Base-by-base conservation (phyloP, 2,113 vertebrate genomes). In the Nanorana parkeri region DNA sequence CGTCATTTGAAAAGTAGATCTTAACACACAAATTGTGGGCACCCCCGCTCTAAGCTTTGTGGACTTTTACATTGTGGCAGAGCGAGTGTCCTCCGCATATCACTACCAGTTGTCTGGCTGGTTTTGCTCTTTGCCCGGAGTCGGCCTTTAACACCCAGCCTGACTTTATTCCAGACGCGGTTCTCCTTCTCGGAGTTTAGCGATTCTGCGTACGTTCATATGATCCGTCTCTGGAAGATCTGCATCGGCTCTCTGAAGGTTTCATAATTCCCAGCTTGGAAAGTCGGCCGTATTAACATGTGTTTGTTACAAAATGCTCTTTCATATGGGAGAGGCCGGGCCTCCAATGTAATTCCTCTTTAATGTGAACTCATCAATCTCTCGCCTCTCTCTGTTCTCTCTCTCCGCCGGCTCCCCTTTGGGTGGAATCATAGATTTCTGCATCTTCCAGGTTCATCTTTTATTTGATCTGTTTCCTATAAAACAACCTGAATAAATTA, bases 281-380 rank as follows among this genome's bases (percentile, higher is more conserved):
- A 26, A 4, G 28, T 32, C 29, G 17, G 65, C 6, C 29, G 26
- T 36, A 67, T 67, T 67, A 29, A 67, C 65, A 67, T 67, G 65
- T 32, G 28, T 67, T 32, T 67, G 65, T 67, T 67, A 32, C 65
- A n/a, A 32, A 36, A 67, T 36, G 29, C 65, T 41, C 65, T 67
- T 67, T 67, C 65, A 67, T 67, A 36, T n/a, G 19, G 19, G 26
- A 11, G 23, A 63, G 13, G 17, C 19, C 26, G 17, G 7, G 65
- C 26, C 1, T 5, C 19, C 28, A 10, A 24, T 36, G 24, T 67
- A 67, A 67, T 67, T 36, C 26, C 65, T 32, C 65, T 67, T 67
- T 67, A 67, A 67, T 67, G 28, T 67, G 29, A 5, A 4, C 15
- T 32, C 36, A 36, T 67, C 65, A 36, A 20, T 67, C 65, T 11